A percentile compares a stretch with the other conserved stretches of the same genome.
Evolutionary conservation across 2,797 vertebrate genomes (phyloP).

Genomic region (Gorsachius magnificus): DNA sequence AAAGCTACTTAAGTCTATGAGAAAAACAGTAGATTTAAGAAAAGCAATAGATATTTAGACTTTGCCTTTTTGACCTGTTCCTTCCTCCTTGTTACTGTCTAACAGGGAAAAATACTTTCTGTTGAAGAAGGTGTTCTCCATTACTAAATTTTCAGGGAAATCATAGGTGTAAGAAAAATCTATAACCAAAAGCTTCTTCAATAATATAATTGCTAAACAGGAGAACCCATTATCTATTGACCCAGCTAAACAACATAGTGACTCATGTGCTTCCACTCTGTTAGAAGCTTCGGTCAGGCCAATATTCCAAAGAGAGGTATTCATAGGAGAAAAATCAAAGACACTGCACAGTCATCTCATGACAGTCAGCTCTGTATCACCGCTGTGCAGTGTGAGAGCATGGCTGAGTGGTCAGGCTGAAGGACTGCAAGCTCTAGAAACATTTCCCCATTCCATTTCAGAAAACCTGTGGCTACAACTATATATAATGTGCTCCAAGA

Average conservation of each 20-base stretch:
- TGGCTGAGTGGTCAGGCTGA: not conserved
- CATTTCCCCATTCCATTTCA: not conserved
- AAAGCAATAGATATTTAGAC: not conserved
- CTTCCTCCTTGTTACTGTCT: not conserved
- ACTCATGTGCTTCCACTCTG: not conserved
- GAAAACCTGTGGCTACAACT: not conserved
- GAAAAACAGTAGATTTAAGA: not conserved
- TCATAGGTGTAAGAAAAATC: not conserved
- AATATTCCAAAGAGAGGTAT: not conserved
- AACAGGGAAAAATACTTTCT: not conserved
- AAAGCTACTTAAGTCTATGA: not conserved
- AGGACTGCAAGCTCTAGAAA: not conserved
- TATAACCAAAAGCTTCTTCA: not conserved
- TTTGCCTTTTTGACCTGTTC: not conserved
- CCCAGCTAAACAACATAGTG: not conserved
- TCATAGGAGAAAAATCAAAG: conserved; percentile 22
- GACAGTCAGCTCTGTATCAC: not conserved
- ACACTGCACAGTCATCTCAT: not conserved
- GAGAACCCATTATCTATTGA: not conserved
- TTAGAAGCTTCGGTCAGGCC: not conserved
- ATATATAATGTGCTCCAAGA: not conserved
- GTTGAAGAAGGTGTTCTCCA: not conserved
- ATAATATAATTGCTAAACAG: not conserved
- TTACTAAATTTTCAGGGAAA: not conserved
- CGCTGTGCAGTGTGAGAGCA: not conserved